Percentiles rank a stretch among this genome's conserved stretches.
These are phyloP conservation scores for Hedychridium roseum DNA, from an alignment of 2,888 invertebrate genomes.

Conservation along the genomic window DNA sequence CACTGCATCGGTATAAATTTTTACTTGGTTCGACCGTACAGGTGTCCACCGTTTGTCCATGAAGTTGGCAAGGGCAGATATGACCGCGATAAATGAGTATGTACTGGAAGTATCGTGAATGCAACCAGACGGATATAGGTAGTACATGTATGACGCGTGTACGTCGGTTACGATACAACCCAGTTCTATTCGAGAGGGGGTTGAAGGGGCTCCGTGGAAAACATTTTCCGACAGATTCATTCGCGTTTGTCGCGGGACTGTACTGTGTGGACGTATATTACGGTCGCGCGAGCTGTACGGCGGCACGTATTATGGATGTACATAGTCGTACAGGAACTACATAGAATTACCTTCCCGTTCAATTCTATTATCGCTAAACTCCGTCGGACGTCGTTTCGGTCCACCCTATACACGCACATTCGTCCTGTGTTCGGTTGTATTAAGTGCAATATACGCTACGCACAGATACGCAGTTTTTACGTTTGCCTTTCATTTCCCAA, in stretches of 20 bases:
- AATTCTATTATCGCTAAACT: conserved; percentile 31
- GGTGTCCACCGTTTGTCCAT: conserved; percentile 44
- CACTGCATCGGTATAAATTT: too few species aligned
- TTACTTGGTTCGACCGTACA: too few species aligned
- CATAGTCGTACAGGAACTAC: conserved; percentile 7
- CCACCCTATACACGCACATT: too few species aligned
- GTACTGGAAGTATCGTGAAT: conserved; percentile 40
- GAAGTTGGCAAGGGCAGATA: conserved; percentile 53
- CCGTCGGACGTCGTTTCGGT: too few species aligned
- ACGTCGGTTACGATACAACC: conserved; percentile 28
- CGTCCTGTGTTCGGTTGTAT: too few species aligned
- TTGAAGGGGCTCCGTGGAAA: conserved; percentile 40
- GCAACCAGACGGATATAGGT: conserved; percentile 19
- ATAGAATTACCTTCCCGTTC: conserved; percentile 17
- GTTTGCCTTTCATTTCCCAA: too few species aligned
- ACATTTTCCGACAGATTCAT: conserved; percentile 33
- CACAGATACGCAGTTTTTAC: too few species aligned
- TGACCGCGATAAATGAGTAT: conserved; percentile 50
- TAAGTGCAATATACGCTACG: too few species aligned
- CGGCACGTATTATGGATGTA: conserved; percentile 7
- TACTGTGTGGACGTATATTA: conserved; percentile 24
- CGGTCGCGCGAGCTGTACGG: conserved; percentile 8
- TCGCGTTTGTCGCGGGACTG: conserved; percentile 26
- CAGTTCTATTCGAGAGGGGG: conserved; percentile 28
- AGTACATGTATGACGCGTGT: conserved; percentile 9